Conservation (phyloP, 1,140 invertebrate species). For the Rhopalosiphum maidis region DNA sequence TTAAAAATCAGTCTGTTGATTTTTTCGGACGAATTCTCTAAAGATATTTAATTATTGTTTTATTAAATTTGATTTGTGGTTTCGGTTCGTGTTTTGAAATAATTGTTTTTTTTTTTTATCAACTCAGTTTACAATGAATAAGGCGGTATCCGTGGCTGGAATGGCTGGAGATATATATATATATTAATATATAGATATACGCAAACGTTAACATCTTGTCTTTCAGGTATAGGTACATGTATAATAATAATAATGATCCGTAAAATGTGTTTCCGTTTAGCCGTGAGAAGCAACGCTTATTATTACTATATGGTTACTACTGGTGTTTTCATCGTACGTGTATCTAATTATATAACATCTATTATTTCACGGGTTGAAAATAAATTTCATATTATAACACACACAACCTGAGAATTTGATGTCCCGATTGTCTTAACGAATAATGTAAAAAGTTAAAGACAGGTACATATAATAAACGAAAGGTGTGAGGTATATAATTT, state of each 20-base stretch:
- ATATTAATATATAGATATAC: not conserved
- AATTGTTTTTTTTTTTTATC: not conserved
- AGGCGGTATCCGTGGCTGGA: not conserved
- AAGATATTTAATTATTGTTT: not conserved
- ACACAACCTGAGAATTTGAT: not conserved
- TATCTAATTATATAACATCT: slow-evolving; percentile 28
- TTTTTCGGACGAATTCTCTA: not conserved
- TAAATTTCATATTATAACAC: not conserved
- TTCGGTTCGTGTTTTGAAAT: not conserved
- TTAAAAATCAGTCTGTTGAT: not conserved
- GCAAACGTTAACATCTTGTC: not conserved
- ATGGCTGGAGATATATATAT: not conserved
- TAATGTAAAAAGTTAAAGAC: not conserved
- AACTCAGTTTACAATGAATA: not conserved
- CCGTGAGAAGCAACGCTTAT: slow-evolving; percentile 23
- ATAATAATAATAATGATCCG: slow-evolving; percentile 11
- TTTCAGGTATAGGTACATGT: not conserved
- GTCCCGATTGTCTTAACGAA: not conserved
- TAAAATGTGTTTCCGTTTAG: slow-evolving; percentile 26
- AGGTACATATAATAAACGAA: not conserved
- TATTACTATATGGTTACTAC: slow-evolving; percentile 16
- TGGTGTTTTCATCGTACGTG: slow-evolving; percentile 23
- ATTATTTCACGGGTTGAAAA: not conserved
- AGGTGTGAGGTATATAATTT: not conserved
- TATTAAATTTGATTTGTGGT: slow-evolving; percentile 24